Base-by-base conservation (phyloP, 2,113 vertebrate genomes). In the Atractosteus spatula region DNA sequence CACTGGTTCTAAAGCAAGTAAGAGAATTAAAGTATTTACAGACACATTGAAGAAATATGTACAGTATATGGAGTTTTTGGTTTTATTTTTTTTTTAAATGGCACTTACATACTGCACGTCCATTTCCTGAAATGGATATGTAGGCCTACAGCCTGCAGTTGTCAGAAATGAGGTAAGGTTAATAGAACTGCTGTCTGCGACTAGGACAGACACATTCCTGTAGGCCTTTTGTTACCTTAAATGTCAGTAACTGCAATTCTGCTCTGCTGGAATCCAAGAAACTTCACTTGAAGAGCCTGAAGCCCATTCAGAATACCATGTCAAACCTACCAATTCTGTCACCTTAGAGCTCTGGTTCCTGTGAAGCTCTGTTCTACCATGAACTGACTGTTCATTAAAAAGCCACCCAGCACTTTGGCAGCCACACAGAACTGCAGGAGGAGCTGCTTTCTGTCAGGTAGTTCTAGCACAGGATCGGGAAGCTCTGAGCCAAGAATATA, bases 291-390 rank as follows among this genome's bases (percentile, higher is more conserved):
- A 14, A 41, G 8, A 8, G 41, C 13, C 13, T 8, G 3, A 47
- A 41, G 51, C 16, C 55, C 10, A 69, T 62, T 29, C 51, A 13
- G 45, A 3, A 1, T 7, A 62, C 10, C 7, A 14, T 51, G 67
- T 41, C 47, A 4, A 73, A 55, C 59, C 61, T 72, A 69, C 14
- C 63, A 68, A 72, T 70, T 74, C 70, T 8, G 45, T 75, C 45
- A 62, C 70, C 13, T 42, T 16, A 57, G 62, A 54, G 41, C 44
- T 62, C 13, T n/a, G 56, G 17, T 7, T 41, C 62, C 62, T 12
- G 62, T 63, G 44, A 71, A 44, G 4, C 7, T 44, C 44, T 62
- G 68, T 41, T 6, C 47, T 42, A 55, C 63, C 77, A n/a, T 64
- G 59, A 54, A 56, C 71, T 63, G 43, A 71, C 71, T 14, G 41